Base-by-base conservation (phyloP, 1,140 invertebrate genomes). In the Aphelenchoides besseyi region DNA sequence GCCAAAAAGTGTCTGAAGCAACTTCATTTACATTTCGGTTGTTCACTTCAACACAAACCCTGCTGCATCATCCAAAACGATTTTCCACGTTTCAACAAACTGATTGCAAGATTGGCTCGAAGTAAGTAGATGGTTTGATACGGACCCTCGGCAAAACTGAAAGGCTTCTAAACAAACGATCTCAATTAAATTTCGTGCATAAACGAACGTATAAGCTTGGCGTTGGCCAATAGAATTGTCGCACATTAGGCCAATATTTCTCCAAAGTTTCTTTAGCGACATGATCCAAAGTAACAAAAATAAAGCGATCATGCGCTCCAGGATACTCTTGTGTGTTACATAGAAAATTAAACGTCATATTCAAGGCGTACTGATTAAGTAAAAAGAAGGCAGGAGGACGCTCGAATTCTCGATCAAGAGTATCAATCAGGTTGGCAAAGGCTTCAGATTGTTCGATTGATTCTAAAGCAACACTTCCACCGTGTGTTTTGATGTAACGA, bases 61-160 rank as follows among this genome's bases (percentile, higher is more conserved):
- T 83, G 81, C 35, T 83, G 81, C 82, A 84, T 84, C 81, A 83
- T 83, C 81, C 81, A 83, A 66, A 83, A 83, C 3, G 80, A 81
- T 62, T 79, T 81, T 41, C 82, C 82, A 36, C 72, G 72, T 61
- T 75, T 77, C 16, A 82, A 33, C 30, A 83, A 71, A 32, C 74
- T 73, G 18, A 84, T 64, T 1, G 82, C 81, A 48, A 83, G 70
- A 63, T 83, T 83, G 1, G 81, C 81, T 37, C 81, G 52, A 30
- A 83, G 57, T 12, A 83, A 66, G 64, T 83, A 83, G 54, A 83
- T 83, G 32, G 79, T 82, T 63, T 83, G 81, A 54, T 83, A 83
- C 0, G 81, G 75, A 54, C 81, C 81, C 72, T 83, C 81, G n/a
- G 81, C 82, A 57, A 83, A 82, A 26, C 73, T 76, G 69, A 83